Conservation (phyloP, 2,113 vertebrate genomes). For the Psilopsiagon aurifrons region DNA sequence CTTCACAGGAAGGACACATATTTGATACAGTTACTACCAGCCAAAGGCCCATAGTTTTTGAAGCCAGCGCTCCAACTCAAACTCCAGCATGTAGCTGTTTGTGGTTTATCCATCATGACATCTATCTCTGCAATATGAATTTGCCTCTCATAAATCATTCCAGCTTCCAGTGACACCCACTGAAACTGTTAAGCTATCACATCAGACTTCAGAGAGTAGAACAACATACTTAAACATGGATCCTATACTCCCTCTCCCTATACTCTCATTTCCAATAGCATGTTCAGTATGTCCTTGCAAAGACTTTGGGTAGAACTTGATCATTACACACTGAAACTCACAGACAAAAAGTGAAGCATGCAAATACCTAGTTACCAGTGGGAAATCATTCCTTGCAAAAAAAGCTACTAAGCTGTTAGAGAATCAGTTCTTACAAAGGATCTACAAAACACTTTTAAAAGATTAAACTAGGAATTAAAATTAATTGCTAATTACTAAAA, state of each 20-base stretch:
- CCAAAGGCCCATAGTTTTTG: not conserved
- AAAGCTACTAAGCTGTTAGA: not conserved
- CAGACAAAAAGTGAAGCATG: not conserved
- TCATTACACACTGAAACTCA: not conserved
- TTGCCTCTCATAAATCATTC: not conserved
- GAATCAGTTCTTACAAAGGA: not conserved
- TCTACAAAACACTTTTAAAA: not conserved
- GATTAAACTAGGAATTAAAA: not conserved
- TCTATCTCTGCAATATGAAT: not conserved
- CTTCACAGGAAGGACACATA: not conserved
- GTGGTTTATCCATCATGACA: not conserved
- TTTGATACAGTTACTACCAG: not conserved
- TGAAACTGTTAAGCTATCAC: not conserved
- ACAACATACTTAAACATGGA: not conserved
- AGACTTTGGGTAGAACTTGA: not conserved
- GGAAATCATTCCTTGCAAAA: not conserved
- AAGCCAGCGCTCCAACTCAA: not conserved
- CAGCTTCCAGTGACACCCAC: not conserved
- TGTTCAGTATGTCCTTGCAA: not conserved
- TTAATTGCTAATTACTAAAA: not conserved
- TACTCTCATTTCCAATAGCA: not conserved
- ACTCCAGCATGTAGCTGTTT: accelerated
- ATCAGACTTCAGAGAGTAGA: not conserved
- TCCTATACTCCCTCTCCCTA: not conserved
- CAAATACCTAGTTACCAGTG: not conserved